Base-by-base conservation (phyloP, 1,140 invertebrate genomes). In the Heterodera schachtii region DNA sequence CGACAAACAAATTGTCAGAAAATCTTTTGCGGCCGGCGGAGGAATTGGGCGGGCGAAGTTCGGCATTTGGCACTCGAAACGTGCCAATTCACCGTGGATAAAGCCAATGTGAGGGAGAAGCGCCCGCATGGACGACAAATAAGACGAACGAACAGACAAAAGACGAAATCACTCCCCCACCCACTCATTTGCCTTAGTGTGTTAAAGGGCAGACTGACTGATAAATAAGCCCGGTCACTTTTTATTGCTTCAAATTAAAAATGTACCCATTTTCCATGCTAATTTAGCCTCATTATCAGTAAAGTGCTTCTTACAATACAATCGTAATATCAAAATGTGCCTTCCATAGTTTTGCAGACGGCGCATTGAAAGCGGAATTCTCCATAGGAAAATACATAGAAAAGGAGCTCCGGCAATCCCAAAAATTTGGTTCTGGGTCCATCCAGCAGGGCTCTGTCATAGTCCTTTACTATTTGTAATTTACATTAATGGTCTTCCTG, bases 11-110 rank as follows among this genome's bases (percentile, higher is more conserved):
- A 31, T 70, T n/a, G 67, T 2, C 43, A 78, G 79, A 80, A 8
- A 52, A 81, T 44, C 57, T 82, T 41, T 81, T 82, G 43, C 81
- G 81, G 3, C 81, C 81, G 5, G 73, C 76, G 8, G 81, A 82
- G 80, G 81, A 82, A 52, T 41, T 82, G 47, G 81, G 81, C 43
- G 81, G 75, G 11, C 81, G 78, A 19, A 71, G 44, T 73, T 74
- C 47, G 57, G 76, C 60, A 21, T 80, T 71, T 70, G 66, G 79
- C 46, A 81, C 71, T 43, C 81, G 81, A 8, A 82, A 73, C 66
- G 81, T 82, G 47, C 81, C 69, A 19, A 82, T 82, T 7, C 77
- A 78, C 16, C 77, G 77, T 41, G 77, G 49, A 16, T 78, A 21
- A 78, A 66, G 3, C 21, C 9, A 74, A 2, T 2, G 7, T 7